Evolutionary conservation across 2,797 vertebrate genomes (phyloP).

Genomic region (Pyrocephalus nanus): DNA sequence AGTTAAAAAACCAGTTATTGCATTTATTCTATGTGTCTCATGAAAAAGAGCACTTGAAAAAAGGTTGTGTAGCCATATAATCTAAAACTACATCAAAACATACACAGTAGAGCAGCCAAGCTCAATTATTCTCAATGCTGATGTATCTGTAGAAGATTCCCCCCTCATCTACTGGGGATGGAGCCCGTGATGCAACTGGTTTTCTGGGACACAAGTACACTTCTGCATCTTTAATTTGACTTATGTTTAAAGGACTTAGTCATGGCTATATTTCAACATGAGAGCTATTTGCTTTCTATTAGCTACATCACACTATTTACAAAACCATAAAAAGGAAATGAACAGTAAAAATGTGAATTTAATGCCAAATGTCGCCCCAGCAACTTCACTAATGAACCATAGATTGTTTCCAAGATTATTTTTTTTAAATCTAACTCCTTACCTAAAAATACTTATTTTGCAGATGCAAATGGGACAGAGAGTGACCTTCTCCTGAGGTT

Average conservation of each 20-base stretch:
- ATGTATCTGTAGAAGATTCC: not conserved
- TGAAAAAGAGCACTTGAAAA: not conserved
- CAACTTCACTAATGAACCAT: not conserved
- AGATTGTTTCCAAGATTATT: not conserved
- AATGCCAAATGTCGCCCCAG: not conserved
- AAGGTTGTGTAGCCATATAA: too few relatives aligned
- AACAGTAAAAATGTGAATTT: not conserved
- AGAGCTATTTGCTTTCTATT: not conserved
- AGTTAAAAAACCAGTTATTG: not conserved
- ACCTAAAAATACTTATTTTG: not conserved
- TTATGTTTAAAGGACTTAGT: not conserved
- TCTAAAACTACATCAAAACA: not conserved
- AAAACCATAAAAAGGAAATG: not conserved
- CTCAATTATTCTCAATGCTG: not conserved
- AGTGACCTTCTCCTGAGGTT: not conserved
- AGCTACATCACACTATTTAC: not conserved
- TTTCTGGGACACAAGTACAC: not conserved
- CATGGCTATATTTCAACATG: not conserved
- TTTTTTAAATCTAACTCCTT: not conserved
- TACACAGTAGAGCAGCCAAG: not conserved
- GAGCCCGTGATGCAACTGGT: rapidly evolving
- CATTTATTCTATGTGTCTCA: not conserved
- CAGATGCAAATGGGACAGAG: not conserved
- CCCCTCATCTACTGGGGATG: not conserved
- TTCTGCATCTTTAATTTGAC: not conserved